phyloP scores from a whole-genome alignment of 1,140 invertebrate genomes.

The Drosophila serrata region DNA sequence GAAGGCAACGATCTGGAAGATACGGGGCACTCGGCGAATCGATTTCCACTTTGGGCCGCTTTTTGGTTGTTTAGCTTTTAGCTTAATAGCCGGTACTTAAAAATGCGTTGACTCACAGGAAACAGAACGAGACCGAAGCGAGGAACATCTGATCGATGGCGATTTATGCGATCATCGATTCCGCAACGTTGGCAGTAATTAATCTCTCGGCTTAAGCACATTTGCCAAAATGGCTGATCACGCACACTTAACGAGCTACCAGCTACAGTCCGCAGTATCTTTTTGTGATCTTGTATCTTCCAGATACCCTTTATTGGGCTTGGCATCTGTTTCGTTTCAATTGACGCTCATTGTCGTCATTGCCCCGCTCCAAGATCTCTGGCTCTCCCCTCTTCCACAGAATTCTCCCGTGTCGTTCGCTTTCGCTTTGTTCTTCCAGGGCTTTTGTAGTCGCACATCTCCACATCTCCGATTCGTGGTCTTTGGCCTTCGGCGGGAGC shows the following conservation, averaged over 20 bases:
- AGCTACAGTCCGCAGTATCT: conserved; percentile 1
- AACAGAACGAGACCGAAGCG: conserved; percentile 18
- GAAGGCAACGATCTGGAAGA: conserved; percentile 16
- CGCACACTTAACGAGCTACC: conserved; percentile 12
- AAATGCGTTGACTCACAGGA: conserved; percentile 72
- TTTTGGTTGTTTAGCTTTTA: conserved; percentile 75
- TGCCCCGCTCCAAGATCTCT: conserved; percentile 10
- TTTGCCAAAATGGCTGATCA: conserved; percentile 46
- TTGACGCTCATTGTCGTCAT: conserved; percentile 76
- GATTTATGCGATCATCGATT: conserved; percentile 26
- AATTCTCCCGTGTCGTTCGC: conserved; percentile 48
- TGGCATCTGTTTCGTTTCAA: conserved; percentile 79
- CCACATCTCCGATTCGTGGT: conserved; percentile 2
- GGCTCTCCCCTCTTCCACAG: neutral
- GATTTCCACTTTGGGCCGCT: conserved; percentile 62
- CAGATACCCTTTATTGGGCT: conserved; percentile 12
- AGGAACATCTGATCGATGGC: conserved; percentile 11
- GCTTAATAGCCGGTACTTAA: conserved; percentile 79
- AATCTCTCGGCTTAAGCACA: conserved; percentile 49
- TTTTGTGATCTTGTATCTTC: conserved; percentile 20
- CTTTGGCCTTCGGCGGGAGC: conserved; percentile 59
- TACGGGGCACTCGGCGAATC: conserved; percentile 22
- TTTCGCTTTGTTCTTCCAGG: conserved; percentile 46
- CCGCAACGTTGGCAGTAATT: conserved; percentile 62
- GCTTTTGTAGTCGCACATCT: conserved; percentile 43